Base-by-base conservation (phyloP, 2,113 vertebrate species). In the Sapayoa aenigma region DNA sequence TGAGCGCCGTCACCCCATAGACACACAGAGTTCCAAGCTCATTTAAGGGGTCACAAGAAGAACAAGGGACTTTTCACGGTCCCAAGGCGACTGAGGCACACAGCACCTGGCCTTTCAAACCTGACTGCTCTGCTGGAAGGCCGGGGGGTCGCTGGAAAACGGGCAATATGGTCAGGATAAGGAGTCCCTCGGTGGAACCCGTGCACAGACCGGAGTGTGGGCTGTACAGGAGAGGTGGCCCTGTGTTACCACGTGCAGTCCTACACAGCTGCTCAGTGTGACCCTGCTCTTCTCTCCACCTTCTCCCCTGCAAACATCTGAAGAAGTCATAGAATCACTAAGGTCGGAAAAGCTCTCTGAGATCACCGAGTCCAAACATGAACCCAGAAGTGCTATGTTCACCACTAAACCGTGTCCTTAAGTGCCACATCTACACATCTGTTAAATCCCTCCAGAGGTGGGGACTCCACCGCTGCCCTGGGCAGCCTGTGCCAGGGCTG, bases 81-180 rank as follows among this genome's bases (percentile, higher is more conserved):
- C 50, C n/a, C 24, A 15, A 13, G 55, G 33, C 56, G 35, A 31
- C 23, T 6, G 28, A 62, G 18, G 21, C 27, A 24, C 30, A 15
- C 0, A 0, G 56, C 3, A 3, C 21, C 37, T 24, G 28, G 30
- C 39, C 19, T 55, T 50, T 15, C 67, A 35, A 65, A 35, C 41
- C 23, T 27, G 46, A 12, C 39, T 63, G 49, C 27, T 22, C 58
- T 72, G 31, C 63, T 82, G 78, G 65, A 25, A 24, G 13, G 21
- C 28, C 9, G 8, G 35, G 31, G 35, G 25, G 46, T 5, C 39
- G 2, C 6, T 74, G 59, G 33, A n/a, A 50, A 50, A 58, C 5
- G n/a, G 6, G 8, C 12, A 12, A 12, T 3, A 2, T 1, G 5
- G 2, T 9, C 1, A 7, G 33, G 58, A 10, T 15, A 5, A n/a